These are phyloP conservation scores for Redunca redunca DNA, from an alignment of 2,113 vertebrate species.

Conservation along the genomic window DNA sequence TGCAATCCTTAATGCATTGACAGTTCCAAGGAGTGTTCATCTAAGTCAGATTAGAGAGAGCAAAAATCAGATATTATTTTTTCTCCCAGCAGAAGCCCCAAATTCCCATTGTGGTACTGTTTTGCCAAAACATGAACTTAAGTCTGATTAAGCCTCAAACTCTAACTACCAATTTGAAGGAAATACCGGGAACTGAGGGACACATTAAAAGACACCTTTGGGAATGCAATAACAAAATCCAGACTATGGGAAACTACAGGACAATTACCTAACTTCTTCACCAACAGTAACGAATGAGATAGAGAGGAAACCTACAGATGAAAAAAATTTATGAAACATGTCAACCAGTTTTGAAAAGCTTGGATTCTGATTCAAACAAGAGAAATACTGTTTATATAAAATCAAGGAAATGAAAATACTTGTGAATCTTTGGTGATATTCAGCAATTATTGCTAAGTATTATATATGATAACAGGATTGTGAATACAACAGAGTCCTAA, in stretches of 20 bases:
- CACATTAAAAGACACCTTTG: neutral
- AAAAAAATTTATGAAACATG: neutral
- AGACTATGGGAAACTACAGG: neutral
- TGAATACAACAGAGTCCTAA: neutral
- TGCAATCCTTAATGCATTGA: neutral
- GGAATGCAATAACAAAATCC: neutral
- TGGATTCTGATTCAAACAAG: neutral
- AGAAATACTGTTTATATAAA: neutral
- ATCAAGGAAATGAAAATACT: neutral
- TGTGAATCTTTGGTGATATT: neutral
- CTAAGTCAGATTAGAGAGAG: neutral
- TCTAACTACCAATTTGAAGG: neutral
- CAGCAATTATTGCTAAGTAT: neutral
- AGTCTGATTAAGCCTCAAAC: neutral
- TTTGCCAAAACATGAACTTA: constrained; percentile 7
- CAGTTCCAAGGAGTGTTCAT: neutral
- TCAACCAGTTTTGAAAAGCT: neutral
- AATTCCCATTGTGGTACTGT: neutral
- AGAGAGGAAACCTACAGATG: neutral
- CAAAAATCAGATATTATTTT: neutral
- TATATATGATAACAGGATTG: neutral
- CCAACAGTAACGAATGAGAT: neutral
- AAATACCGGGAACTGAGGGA: neutral
- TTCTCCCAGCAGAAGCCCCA: neutral
- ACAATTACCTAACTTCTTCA: neutral